Conservation (phyloP, 2,888 invertebrate genomes). For the Zelleria hepariella region DNA sequence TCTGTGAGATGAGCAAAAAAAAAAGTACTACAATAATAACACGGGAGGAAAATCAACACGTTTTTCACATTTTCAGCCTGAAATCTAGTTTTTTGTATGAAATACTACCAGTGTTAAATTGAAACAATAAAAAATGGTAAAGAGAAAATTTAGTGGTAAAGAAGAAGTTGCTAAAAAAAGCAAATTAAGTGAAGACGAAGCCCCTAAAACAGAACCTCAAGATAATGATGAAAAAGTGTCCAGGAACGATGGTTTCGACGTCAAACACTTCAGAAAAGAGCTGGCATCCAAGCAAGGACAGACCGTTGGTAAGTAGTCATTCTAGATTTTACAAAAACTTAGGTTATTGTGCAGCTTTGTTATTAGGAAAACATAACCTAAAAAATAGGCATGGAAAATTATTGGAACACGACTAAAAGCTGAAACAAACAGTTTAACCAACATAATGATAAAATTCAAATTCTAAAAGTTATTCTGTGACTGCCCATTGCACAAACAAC, state of each 20-base stretch:
- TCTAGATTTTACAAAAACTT: neutral
- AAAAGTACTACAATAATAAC: too few species aligned
- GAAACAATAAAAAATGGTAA: slow-evolving; percentile 34
- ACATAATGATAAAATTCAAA: too few species aligned
- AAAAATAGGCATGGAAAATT: neutral
- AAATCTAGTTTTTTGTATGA: slow-evolving; percentile 2
- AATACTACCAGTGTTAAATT: neutral
- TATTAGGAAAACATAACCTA: neutral
- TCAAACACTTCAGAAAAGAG: slow-evolving; percentile 73
- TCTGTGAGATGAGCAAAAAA: too few species aligned
- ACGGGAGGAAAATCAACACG: too few species aligned
- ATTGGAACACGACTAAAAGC: too few species aligned
- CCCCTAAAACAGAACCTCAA: slow-evolving; percentile 32
- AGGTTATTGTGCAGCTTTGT: neutral
- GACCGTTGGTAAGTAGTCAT: slow-evolving; percentile 59
- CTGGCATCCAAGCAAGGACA: slow-evolving; percentile 65
- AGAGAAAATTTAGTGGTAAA: slow-evolving; percentile 42
- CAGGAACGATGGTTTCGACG: slow-evolving; percentile 58
- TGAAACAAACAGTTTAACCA: too few species aligned
- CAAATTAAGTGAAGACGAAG: slow-evolving; percentile 26
- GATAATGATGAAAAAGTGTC: slow-evolving; percentile 27
- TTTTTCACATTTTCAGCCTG: slow-evolving; percentile 10
- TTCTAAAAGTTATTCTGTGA: too few species aligned
- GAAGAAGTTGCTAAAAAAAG: slow-evolving; percentile 28
- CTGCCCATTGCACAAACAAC: too few species aligned